Percentiles rank a stretch among this genome's conserved stretches.
Conservation (phyloP, 2,113 vertebrate genomes). For the Sinosuthora webbiana region DNA sequence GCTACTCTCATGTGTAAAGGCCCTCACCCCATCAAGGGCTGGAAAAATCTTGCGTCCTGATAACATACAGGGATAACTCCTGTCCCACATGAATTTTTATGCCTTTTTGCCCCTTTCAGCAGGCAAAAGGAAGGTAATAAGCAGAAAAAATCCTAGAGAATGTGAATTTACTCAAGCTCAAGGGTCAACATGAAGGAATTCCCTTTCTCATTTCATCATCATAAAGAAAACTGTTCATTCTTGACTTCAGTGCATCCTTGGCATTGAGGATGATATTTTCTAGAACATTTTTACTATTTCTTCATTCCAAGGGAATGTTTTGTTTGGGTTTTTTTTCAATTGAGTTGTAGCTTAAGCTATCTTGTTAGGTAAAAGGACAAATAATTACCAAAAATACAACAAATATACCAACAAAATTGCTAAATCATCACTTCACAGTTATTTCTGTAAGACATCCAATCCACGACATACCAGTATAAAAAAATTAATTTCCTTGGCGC, state of each 20-base stretch:
- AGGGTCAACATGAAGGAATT: neutral
- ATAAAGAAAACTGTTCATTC: neutral
- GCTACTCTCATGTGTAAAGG: neutral
- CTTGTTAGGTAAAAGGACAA: neutral
- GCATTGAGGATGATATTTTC: neutral
- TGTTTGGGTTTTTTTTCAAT: neutral
- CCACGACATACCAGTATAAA: rapidly evolving
- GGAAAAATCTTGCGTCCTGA: neutral
- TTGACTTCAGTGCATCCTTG: neutral
- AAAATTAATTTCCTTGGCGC: neutral
- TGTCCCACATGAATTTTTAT: neutral
- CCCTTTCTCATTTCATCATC: neutral
- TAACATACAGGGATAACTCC: neutral
- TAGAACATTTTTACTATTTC: neutral
- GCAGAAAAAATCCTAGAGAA: neutral
- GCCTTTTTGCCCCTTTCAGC: neutral
- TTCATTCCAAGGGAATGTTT: neutral
- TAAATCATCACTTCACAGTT: neutral
- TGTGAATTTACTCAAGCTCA: neutral
- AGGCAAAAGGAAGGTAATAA: neutral
- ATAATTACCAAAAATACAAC: neutral
- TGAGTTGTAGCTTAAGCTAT: neutral
- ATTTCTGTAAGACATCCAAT: neutral
- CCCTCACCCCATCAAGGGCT: neutral
- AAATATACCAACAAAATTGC: neutral